Percentiles rank a stretch among this genome's conserved stretches.
Conservation (phyloP, 2,888 invertebrate genomes). For the Petrophora chlorosata region DNA sequence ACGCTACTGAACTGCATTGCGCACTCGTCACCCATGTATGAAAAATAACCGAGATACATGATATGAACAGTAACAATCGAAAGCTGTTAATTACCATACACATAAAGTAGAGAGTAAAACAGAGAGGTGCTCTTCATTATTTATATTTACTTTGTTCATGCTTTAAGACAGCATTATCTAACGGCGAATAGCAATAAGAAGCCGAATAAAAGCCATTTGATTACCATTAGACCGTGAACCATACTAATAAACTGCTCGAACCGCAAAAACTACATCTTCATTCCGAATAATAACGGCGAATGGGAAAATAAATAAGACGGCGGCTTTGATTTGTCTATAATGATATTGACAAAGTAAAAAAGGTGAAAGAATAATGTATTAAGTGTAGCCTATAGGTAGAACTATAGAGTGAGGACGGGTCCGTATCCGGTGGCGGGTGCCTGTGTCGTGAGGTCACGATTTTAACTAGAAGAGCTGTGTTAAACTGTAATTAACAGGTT, state of each 20-base stretch:
- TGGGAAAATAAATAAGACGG: constrained; percentile 70
- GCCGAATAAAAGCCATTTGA: constrained; percentile 59
- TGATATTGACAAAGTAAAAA: constrained; percentile 58
- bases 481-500: constrained; percentile 28
- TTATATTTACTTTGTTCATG: constrained; percentile 42
- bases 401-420: constrained; percentile 30
- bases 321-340: constrained; percentile 65
- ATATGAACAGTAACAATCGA: constrained; percentile 7
- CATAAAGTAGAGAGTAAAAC: constrained; percentile 16
- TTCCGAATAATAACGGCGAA: constrained; percentile 65
- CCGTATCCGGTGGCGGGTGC: constrained; percentile 53
- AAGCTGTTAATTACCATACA: constrained; percentile 12
- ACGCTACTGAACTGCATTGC: too few relatives aligned
- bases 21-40: neutral
- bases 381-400: constrained; percentile 54
- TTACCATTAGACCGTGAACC: constrained; percentile 63
- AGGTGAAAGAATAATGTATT: constrained; percentile 40
- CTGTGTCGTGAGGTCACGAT: constrained; percentile 33
- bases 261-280: constrained; percentile 72
- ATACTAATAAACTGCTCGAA: constrained; percentile 62
- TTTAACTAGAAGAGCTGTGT: constrained; percentile 28
- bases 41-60: neutral
- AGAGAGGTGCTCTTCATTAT: constrained; percentile 37
- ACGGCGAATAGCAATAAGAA: constrained; percentile 55
- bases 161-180: constrained; percentile 51